A percentile compares a stretch with the other conserved stretches of the same genome.
phyloP scores from a whole-genome alignment of 2,113 vertebrate genomes.

The Mus spicilegus region DNA sequence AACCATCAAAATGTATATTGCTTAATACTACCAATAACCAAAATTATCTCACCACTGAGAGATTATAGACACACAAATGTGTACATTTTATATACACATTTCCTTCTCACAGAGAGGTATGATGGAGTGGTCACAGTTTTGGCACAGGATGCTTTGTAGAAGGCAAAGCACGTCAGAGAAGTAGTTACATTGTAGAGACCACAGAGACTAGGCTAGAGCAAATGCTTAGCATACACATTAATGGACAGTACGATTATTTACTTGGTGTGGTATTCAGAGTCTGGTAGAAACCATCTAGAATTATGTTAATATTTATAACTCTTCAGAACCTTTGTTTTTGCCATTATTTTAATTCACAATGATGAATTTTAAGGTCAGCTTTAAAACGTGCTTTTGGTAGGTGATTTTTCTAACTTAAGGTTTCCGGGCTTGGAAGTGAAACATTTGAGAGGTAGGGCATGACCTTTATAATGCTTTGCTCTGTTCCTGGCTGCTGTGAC shows the following conservation, averaged over 20 bases:
- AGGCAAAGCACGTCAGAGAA: constrained; percentile 19
- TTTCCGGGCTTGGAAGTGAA: constrained; percentile 43
- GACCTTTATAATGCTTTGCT: constrained; percentile 62
- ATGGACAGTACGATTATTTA: background rate
- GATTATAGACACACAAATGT: background rate
- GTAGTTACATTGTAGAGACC: background rate
- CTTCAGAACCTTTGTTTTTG: background rate
- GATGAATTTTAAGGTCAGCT: constrained; percentile 42
- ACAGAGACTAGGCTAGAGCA: background rate
- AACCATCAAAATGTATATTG: constrained; percentile 3
- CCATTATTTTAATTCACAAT: constrained; percentile 36
- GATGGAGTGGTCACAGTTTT: background rate
- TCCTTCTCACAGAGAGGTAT: background rate
- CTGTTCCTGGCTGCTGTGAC: constrained; percentile 53
- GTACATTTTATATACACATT: background rate
- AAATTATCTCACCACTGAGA: constrained; percentile 29
- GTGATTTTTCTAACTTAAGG: constrained; percentile 46
- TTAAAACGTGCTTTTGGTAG: constrained; percentile 9
- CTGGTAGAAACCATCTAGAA: background rate
- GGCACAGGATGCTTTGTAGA: background rate
- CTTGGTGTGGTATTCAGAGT: background rate
- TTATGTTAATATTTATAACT: background rate
- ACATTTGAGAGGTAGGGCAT: constrained; percentile 55
- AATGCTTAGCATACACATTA: background rate
- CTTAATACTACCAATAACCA: background rate